Percentiles rank a stretch among this genome's conserved stretches.
Conservation (phyloP, 2,113 vertebrate genomes). For the Pluvialis apricaria region DNA sequence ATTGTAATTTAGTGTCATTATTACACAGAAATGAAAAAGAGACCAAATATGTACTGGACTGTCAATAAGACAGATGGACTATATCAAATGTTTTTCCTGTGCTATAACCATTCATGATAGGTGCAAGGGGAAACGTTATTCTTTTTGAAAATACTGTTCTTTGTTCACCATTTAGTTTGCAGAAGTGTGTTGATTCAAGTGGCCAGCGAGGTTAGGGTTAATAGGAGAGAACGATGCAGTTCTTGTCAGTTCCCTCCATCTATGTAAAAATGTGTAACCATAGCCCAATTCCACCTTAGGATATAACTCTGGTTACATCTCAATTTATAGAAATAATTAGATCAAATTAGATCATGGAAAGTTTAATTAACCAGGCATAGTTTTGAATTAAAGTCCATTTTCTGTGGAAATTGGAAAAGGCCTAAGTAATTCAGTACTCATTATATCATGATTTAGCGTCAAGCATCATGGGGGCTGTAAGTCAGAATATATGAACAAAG, state of each 20-base stretch:
- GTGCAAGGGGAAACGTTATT: background rate
- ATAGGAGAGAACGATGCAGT: background rate
- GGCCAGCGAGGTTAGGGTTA: background rate
- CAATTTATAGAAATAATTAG: conserved; percentile 81
- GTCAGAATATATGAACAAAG: background rate
- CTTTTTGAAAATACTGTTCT: background rate
- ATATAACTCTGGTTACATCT: conserved; percentile 72
- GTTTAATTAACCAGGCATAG: conserved; percentile 77
- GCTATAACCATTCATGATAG: background rate
- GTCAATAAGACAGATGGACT: background rate
- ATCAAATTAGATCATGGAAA: conserved; percentile 75
- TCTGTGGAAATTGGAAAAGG: conserved; percentile 75
- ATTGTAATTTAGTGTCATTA: background rate
- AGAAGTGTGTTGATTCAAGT: background rate
- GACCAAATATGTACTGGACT: background rate
- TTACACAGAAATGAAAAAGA: background rate
- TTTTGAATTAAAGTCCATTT: conserved; percentile 80
- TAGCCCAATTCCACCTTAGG: conserved; percentile 67
- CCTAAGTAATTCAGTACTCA: conserved; percentile 57
- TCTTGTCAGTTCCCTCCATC: background rate
- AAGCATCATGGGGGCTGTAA: background rate
- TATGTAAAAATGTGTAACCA: conserved; percentile 54
- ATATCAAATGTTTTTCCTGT: background rate
- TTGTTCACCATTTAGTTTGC: background rate
- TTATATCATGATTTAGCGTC: conserved; percentile 59